Evolutionary conservation across 2,113 vertebrate genomes (phyloP), one percentile per base, ranked within the genome.

Genomic region (Cyanoderma ruficeps): DNA sequence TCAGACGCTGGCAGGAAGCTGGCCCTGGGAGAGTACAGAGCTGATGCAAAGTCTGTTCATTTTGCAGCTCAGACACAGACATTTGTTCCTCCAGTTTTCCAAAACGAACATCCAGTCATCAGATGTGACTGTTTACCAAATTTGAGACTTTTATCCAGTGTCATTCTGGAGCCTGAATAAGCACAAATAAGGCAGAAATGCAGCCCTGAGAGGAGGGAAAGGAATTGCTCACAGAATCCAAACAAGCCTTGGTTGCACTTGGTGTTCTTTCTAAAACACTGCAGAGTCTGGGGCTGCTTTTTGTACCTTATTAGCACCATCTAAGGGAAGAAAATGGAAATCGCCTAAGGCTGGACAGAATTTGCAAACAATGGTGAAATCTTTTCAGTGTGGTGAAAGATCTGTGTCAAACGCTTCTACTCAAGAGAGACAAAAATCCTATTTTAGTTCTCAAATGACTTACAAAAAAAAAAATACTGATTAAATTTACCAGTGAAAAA

Each of bases 241-340:
- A 92, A 91, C n/a, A 80, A 93, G 67, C 42, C 71, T 75, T 85
- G 33, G 13, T 44, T 74, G 80, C 57, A 59, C 56, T 87, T 85
- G 2, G 2, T 57, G 30, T 55, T 83, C 59, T 77, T 67, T 46
- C 69, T 61, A n/a, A 82, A 91, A 22, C 42, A 85, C 83, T 61
- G 75, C 52, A 72, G 37, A 68, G 59, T 37, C 87, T 89, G 88
- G 35, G 49, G 79, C 41, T 78, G 83, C 72, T 84, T 95, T 97
- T 68, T 86, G 81, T 86, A 96, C 97, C 77, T 85, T 94, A 86
- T 96, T 95, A 97, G 97, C 96, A 96, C 97, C 97, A 97, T 95
- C 97, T 97, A 97, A 97, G 95, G 96, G 96, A 95, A 87, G 94
- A 77, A 96, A 76, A 80, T 13, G 46, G 90, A 50, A 92, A 96